Conservation (phyloP, 30 jellyfish, hydroid and myxozoan species). For the Aurelia sp. region DNA sequence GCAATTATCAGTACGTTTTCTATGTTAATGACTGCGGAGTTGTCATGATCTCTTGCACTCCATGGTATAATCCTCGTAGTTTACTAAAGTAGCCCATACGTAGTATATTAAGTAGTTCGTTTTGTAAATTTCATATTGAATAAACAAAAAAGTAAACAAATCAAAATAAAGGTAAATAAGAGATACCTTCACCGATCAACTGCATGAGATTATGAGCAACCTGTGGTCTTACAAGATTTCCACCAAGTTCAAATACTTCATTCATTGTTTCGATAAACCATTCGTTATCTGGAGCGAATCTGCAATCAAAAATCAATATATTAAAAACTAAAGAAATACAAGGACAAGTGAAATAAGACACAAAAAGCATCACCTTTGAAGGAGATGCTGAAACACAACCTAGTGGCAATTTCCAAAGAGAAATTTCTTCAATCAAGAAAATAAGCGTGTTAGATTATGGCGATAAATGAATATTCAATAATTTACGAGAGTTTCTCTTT, state of each 20-base stretch:
- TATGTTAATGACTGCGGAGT: too few species aligned
- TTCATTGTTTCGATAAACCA: constrained; percentile 93
- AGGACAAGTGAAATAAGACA: too few species aligned
- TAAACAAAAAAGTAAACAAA: too few species aligned
- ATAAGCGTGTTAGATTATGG: not conserved
- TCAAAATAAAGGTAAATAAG: not conserved
- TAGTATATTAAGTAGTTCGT: too few species aligned
- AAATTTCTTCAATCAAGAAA: not conserved
- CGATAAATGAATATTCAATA: not conserved
- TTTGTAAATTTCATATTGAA: too few species aligned
- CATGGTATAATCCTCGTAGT: too few species aligned
- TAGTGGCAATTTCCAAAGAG: not conserved
- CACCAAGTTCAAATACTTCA: constrained; percentile 87
- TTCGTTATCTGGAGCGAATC: constrained; percentile 93
- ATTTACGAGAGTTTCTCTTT: too few species aligned
- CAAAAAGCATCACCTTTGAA: not conserved
- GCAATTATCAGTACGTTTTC: too few species aligned
- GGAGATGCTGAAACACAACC: not conserved
- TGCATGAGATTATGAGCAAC: constrained; percentile 88
- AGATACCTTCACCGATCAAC: constrained; percentile 87
- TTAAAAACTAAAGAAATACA: not conserved
- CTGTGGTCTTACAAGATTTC: constrained; percentile 74
- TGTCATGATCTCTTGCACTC: too few species aligned
- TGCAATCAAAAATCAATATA: not conserved
- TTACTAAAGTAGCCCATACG: too few species aligned